Evolutionary conservation across 2,113 vertebrate genomes (phyloP).

Genomic region (Corydoras maculifer): DNA sequence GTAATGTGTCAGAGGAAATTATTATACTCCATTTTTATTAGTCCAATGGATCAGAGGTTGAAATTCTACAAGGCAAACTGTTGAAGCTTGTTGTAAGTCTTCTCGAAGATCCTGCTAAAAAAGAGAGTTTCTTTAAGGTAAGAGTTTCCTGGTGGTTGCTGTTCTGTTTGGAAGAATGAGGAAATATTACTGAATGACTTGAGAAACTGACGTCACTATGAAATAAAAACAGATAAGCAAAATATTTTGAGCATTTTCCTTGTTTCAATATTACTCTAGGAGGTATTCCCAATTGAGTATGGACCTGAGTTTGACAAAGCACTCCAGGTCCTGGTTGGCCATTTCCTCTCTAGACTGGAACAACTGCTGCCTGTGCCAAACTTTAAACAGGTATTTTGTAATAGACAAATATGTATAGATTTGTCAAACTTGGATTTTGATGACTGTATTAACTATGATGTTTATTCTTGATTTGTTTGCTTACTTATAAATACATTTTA

Average conservation of each 20-base stretch:
- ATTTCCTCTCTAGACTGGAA: slow-evolving; percentile 74
- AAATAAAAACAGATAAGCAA: no score
- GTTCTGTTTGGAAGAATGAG: no score
- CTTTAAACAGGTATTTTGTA: slow-evolving; percentile 61
- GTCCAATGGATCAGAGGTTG: slow-evolving; percentile 59
- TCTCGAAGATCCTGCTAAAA: slow-evolving; percentile 63
- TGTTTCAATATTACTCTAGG: slow-evolving; percentile 49
- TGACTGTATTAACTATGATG: no score
- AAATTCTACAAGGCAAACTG: slow-evolving; percentile 62
- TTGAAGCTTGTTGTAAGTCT: slow-evolving; percentile 64
- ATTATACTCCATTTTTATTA: slow-evolving; percentile 21
- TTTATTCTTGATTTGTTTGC: no score
- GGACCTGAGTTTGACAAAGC: slow-evolving; percentile 72
- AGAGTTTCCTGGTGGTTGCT: background rate
- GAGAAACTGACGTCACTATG: no score
- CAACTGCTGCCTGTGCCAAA: slow-evolving; percentile 66
- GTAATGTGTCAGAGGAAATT: no score
- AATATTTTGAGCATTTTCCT: background rate
- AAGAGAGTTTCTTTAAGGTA: slow-evolving; percentile 67
- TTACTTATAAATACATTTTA: no score
- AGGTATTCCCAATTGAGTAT: slow-evolving; percentile 71
- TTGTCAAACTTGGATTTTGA: no score
- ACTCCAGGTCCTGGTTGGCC: slow-evolving; percentile 71
- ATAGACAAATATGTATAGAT: background rate
- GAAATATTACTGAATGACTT: no score